Percentiles rank a stretch among this genome's conserved stretches.
These are phyloP conservation scores for Nemoura dubitans DNA, from an alignment of 2,888 invertebrate species.

Conservation along the genomic window DNA sequence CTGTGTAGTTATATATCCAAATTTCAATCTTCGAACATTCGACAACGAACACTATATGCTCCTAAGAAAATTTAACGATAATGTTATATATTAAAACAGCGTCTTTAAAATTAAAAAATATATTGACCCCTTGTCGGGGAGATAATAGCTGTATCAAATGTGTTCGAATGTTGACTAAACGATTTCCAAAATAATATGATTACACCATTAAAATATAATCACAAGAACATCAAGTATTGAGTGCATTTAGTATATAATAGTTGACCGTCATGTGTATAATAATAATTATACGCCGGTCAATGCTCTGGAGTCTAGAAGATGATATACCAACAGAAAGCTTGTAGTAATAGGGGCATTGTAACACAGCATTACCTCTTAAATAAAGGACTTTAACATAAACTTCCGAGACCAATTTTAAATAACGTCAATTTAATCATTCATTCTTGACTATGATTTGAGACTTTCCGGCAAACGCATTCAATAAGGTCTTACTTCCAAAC, in stretches of 20 bases:
- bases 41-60: background rate
- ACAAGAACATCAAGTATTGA: background rate
- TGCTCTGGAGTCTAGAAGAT: constrained; percentile 17
- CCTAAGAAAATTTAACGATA: background rate
- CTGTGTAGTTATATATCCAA: too few relatives aligned
- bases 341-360: background rate
- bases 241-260: background rate
- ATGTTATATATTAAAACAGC: background rate
- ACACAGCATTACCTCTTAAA: background rate
- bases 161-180: constrained; percentile 24
- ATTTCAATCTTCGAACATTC: background rate
- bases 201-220: constrained; percentile 34
- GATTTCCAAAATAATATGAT: constrained; percentile 38
- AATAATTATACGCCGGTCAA: constrained; percentile 26
- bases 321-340: background rate
- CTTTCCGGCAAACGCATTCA: background rate
- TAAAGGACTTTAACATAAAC: background rate
- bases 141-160: constrained; percentile 28
- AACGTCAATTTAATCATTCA: constrained; percentile 26
- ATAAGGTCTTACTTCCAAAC: background rate
- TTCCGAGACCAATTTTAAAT: constrained; percentile 38
- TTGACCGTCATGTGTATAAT: background rate
- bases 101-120: background rate
- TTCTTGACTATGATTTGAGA: background rate
- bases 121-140: background rate